Conservation (phyloP, 2,797 vertebrate genomes). For the Florisuga fusca region DNA sequence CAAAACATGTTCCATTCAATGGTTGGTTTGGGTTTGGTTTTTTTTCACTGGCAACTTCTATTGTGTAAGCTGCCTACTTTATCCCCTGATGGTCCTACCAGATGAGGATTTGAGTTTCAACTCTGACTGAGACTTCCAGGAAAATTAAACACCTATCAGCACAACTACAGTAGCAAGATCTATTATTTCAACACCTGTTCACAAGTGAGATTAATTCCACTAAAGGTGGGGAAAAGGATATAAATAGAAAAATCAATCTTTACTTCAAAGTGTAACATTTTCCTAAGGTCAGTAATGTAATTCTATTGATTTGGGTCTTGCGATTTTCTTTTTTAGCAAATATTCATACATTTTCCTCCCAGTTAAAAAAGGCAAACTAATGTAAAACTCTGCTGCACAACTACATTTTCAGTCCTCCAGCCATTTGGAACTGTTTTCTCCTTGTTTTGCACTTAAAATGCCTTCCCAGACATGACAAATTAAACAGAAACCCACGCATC, state of each 20-base stretch:
- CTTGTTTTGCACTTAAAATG: slow-evolving; percentile 8
- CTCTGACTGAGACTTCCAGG: neutral
- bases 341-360: neutral
- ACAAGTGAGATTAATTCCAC: neutral
- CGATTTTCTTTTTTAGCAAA: neutral
- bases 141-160: neutral
- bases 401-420: neutral
- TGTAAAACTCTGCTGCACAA: neutral
- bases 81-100: neutral
- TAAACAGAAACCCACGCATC: neutral
- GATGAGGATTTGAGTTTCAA: neutral
- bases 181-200: neutral
- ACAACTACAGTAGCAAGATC: neutral
- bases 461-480: neutral
- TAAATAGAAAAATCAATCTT: neutral
- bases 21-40: too few relatives aligned
- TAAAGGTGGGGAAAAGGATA: neutral
- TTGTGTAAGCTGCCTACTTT: neutral
- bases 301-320: neutral
- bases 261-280: neutral
- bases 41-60: neutral
- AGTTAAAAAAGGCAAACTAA: neutral
- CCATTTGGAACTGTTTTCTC: slow-evolving; percentile 12
- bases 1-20: neutral
- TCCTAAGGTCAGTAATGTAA: neutral